These are phyloP conservation scores for Tiphia femorata DNA, from an alignment of 2,888 invertebrate species.

Conservation along the genomic window DNA sequence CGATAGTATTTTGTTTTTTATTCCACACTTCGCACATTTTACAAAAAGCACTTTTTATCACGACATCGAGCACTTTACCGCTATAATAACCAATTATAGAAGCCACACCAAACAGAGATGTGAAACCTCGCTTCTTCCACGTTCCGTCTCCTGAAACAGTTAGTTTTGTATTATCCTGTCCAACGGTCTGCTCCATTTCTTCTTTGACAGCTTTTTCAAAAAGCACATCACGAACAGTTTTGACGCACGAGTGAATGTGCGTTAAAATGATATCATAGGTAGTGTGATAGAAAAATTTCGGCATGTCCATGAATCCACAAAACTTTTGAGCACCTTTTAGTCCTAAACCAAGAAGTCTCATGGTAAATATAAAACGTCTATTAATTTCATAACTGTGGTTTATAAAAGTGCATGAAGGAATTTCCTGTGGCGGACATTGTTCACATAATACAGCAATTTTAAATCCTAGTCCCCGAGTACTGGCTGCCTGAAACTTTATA, in stretches of 20 bases:
- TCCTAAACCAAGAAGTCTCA: slow-evolving; percentile 42
- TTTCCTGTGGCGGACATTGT: slow-evolving; percentile 26
- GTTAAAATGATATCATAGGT: slow-evolving; percentile 31
- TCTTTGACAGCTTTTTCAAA: slow-evolving; percentile 30
- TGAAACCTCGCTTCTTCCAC: slow-evolving; percentile 27
- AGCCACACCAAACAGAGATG: slow-evolving; percentile 24
- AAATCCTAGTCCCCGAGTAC: slow-evolving; percentile 43
- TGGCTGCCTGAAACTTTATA: slow-evolving; percentile 36
- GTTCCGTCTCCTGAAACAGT: slow-evolving; percentile 28
- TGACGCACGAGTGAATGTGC: slow-evolving; percentile 26
- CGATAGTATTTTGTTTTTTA: neutral
- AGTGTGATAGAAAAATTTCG: slow-evolving; percentile 26
- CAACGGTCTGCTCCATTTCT: slow-evolving; percentile 21
- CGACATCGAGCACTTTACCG: slow-evolving; percentile 18
- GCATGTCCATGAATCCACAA: slow-evolving; percentile 42
- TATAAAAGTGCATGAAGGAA: slow-evolving; percentile 37
- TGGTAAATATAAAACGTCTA: slow-evolving; percentile 43
- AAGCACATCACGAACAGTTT: slow-evolving; percentile 27
- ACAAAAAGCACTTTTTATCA: slow-evolving; percentile 14
- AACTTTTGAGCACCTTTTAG: slow-evolving; percentile 40
- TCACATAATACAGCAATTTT: slow-evolving; percentile 42
- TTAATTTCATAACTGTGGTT: slow-evolving; percentile 44
- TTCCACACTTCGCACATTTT: slow-evolving; percentile 10
- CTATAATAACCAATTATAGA: slow-evolving; percentile 28
- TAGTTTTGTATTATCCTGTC: slow-evolving; percentile 27